phyloP scores from a whole-genome alignment of 2,797 vertebrate species.

The Gouania willdenowi region DNA sequence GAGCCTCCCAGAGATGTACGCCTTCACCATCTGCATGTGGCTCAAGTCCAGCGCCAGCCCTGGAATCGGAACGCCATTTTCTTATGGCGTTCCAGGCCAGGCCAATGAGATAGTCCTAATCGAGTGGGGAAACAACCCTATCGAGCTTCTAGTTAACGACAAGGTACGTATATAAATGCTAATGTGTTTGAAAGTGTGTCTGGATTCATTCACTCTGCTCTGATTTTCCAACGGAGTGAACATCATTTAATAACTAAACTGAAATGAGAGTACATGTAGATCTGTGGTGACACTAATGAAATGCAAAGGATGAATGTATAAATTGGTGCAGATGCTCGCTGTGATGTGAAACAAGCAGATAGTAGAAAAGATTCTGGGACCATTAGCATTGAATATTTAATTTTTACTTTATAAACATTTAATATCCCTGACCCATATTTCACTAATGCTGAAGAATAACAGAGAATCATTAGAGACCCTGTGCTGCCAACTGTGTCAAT shows the following conservation, averaged over 20 bases:
- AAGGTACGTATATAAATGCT: conserved; percentile 77
- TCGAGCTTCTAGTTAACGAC: conserved; percentile 94
- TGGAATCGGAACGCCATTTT: conserved; percentile 94
- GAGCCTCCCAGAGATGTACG: conserved; percentile 92
- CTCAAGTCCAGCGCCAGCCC: conserved; percentile 91
- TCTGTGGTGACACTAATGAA: conserved; percentile 10
- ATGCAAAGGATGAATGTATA: conserved; percentile 1
- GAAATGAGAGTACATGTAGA: conserved; percentile 1
- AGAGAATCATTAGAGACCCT: conserved; percentile 47
- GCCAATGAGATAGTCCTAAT: conserved; percentile 98
- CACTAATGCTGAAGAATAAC: conserved; percentile 25
- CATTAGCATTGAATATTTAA: conserved; percentile 47
- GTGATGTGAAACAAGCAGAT: background rate
- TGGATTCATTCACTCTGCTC: background rate
- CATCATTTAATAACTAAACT: conserved; percentile 14
- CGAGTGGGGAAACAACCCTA: conserved; percentile 97
- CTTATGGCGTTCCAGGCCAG: conserved; percentile 92
- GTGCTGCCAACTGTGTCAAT: conserved; percentile 7
- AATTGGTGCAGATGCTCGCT: background rate
- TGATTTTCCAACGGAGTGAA: conserved; percentile 4
- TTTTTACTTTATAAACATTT: conserved; percentile 62
- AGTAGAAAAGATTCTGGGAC: conserved; percentile 32
- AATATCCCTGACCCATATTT: conserved; percentile 61
- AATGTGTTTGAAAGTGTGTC: background rate
- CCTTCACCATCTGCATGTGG: conserved; percentile 97